Conservation (phyloP, 2,113 vertebrate species). For the Festucalex cinctus region DNA sequence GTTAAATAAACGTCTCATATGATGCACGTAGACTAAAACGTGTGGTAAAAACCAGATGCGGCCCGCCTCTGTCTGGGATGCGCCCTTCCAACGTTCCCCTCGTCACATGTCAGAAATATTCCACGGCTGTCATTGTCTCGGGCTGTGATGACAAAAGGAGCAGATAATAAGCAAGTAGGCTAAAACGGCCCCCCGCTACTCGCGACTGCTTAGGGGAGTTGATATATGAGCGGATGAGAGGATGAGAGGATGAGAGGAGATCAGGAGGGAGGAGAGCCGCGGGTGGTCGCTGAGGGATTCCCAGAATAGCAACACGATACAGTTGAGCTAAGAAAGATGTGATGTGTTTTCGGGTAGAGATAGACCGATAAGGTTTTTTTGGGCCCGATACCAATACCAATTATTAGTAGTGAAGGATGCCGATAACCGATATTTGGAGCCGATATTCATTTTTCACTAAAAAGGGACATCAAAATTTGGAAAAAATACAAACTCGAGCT, state of each 20-base stretch:
- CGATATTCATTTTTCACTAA: no score
- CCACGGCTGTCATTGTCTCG: conserved; percentile 39
- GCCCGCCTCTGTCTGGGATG: conserved; percentile 2
- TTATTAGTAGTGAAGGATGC: no score
- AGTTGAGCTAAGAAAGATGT: background rate
- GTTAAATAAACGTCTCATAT: no score
- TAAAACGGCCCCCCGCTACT: conserved; percentile 21
- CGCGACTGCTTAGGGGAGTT: conserved; percentile 45
- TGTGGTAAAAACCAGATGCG: background rate
- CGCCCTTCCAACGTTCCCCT: conserved; percentile 13
- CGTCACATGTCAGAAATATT: conserved; percentile 42
- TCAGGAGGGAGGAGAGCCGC: conserved; percentile 41
- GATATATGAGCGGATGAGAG: conserved; percentile 60
- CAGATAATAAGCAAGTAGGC: conserved; percentile 45
- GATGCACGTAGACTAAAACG: no score
- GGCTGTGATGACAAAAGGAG: conserved; percentile 49
- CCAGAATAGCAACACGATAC: conserved; percentile 49
- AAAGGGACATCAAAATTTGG: no score
- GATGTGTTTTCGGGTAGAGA: no score
- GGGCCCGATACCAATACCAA: no score
- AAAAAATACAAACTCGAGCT: no score
- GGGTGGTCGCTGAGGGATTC: conserved; percentile 35
- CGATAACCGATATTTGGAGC: no score
- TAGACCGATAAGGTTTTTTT: no score
- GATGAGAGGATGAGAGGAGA: conserved; percentile 49